These are phyloP conservation scores for Lycopodina hypogea DNA, from an alignment of 37 sponge, comb jelly and placozoan species.

Conservation along the genomic window DNA sequence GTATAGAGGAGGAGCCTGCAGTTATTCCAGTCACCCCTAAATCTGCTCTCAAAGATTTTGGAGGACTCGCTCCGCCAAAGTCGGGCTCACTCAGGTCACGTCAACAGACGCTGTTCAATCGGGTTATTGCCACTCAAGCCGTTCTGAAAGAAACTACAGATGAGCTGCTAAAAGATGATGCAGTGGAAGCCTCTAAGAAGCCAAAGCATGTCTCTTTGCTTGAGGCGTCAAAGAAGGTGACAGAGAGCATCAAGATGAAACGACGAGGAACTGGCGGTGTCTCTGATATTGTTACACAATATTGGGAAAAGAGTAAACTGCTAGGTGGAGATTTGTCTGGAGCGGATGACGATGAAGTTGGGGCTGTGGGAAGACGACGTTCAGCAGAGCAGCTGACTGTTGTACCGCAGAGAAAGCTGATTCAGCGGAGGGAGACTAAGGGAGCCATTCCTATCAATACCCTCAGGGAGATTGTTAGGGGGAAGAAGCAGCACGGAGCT, in stretches of 20 bases:
- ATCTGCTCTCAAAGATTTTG: neutral
- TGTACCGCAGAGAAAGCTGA: neutral
- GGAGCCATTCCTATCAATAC: constrained; percentile 1
- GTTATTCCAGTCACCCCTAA: neutral
- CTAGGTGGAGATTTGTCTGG: no score
- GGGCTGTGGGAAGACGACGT: no score
- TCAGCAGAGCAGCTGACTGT: no score
- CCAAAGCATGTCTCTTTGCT: neutral
- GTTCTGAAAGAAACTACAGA: constrained; percentile 42
- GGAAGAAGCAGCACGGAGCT: neutral
- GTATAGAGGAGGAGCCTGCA: neutral
- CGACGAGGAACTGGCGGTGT: neutral
- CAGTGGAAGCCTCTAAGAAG: neutral
- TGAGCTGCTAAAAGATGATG: constrained; percentile 27
- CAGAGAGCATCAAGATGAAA: neutral
- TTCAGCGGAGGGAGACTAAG: neutral
- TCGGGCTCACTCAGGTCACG: constrained; percentile 9
- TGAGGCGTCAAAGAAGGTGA: constrained; percentile 19
- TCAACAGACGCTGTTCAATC: constrained; percentile 18
- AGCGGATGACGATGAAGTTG: no score
- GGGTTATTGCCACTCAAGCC: constrained; percentile 33
- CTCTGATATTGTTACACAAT: constrained; percentile 12
- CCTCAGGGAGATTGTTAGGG: neutral
- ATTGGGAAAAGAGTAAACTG: neutral
- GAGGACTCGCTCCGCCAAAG: neutral